Conservation (phyloP, 1,140 invertebrate species). For the Microvelia longipes region DNA sequence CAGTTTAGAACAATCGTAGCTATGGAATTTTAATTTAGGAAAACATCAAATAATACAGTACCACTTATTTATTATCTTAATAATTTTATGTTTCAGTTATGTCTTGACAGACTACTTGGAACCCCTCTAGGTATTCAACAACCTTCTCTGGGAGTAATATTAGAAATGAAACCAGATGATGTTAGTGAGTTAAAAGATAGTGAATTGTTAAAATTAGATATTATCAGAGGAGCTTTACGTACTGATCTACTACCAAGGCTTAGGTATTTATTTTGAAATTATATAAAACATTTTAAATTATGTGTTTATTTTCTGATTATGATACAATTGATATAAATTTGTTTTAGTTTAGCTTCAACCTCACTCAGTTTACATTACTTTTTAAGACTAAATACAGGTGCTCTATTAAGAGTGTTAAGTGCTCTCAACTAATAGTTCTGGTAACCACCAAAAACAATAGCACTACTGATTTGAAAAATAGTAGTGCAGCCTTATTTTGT, state of each 20-base stretch:
- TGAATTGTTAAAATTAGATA: constrained; percentile 60
- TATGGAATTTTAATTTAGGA: no score
- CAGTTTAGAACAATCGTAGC: no score
- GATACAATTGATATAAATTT: background rate
- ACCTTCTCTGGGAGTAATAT: constrained; percentile 40
- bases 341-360: background rate
- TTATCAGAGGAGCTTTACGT: constrained; percentile 52
- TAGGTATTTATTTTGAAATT: constrained; percentile 30
- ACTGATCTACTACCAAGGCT: constrained; percentile 58
- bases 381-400: no score
- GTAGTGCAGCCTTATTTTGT: no score
- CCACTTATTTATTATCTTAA: no score
- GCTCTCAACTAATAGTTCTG: no score
- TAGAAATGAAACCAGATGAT: constrained; percentile 25
- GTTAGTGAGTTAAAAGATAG: constrained; percentile 57
- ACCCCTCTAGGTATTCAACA: constrained; percentile 46
- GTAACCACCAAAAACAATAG: no score
- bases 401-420: no score
- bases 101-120: constrained; percentile 48
- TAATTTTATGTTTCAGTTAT: constrained; percentile 21
- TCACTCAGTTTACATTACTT: background rate
- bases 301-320: no score
- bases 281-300: background rate
- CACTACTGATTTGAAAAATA: no score
- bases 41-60: no score